Evolutionary conservation across 2,113 vertebrate species (phyloP).

Genomic region (Bubo blakistoni): DNA sequence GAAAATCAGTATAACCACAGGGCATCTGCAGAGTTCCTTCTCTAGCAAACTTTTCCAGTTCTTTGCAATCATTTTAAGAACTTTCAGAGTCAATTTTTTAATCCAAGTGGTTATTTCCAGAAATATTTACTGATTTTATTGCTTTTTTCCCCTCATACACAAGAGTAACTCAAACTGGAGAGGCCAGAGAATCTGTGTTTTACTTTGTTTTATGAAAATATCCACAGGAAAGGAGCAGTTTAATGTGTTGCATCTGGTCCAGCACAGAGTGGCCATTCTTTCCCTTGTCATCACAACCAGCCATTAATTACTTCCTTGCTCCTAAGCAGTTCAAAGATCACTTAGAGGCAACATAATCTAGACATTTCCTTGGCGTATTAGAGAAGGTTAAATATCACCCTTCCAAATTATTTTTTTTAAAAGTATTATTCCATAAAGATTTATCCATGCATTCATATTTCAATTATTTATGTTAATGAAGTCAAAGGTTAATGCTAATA

Average conservation of each 20-base stretch:
- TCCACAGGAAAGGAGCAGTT: background rate
- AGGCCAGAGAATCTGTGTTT: background rate
- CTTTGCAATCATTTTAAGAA: background rate
- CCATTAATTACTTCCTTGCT: background rate
- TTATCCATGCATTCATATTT: background rate
- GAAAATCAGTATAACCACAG: background rate
- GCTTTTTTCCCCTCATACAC: background rate
- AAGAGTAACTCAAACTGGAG: background rate
- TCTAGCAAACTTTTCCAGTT: background rate
- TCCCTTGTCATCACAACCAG: background rate
- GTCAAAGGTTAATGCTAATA: background rate
- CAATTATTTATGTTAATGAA: conserved; percentile 32
- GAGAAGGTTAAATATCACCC: background rate
- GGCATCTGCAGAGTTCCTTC: background rate
- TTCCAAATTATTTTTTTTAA: background rate
- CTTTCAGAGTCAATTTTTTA: background rate
- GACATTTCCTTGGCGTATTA: background rate
- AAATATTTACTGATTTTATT: background rate
- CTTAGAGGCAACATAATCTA: background rate
- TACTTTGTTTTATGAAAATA: background rate
- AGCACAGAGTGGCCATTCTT: background rate
- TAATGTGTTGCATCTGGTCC: background rate
- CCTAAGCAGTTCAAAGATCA: background rate
- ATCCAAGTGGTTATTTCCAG: background rate
- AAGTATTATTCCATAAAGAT: background rate